Conservation (phyloP, 2,888 invertebrate species). For the Hybos culiciformis region DNA sequence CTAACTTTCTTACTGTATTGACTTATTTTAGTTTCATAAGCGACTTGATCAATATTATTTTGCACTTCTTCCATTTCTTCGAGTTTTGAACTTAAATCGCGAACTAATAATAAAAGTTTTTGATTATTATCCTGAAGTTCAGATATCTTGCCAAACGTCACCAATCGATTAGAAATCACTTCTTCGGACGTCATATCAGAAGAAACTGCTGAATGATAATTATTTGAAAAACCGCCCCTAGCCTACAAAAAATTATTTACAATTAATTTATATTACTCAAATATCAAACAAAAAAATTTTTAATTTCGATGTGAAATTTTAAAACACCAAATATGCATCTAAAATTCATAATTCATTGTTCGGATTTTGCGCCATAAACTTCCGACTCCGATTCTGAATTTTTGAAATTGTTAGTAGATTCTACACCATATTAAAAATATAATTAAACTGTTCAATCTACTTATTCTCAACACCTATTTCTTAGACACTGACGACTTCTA, state of each 20-base stretch:
- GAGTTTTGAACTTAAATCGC: slow-evolving; percentile 70
- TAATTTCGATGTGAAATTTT: no score
- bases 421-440: no score
- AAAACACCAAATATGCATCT: no score
- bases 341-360: no score
- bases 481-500: no score
- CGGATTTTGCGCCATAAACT: no score
- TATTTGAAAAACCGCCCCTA: slow-evolving; percentile 50
- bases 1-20: slow-evolving; percentile 52
- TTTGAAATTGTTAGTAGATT: no score
- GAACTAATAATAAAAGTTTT: slow-evolving; percentile 64
- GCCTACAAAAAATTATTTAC: slow-evolving; percentile 33
- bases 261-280: no score
- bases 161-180: slow-evolving; percentile 68
- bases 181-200: slow-evolving; percentile 48
- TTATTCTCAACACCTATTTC: no score
- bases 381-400: no score
- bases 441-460: no score
- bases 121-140: slow-evolving; percentile 85
- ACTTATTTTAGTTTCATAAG: slow-evolving; percentile 53
- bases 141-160: slow-evolving; percentile 77
- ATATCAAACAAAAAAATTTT: no score
- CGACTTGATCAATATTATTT: slow-evolving; percentile 51
- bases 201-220: slow-evolving; percentile 44
- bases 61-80: slow-evolving; percentile 62